Percentiles rank a stretch among this genome's conserved stretches.
Evolutionary conservation across 2,113 vertebrate genomes (phyloP).

Genomic region (Deroptyus accipitrinus): DNA sequence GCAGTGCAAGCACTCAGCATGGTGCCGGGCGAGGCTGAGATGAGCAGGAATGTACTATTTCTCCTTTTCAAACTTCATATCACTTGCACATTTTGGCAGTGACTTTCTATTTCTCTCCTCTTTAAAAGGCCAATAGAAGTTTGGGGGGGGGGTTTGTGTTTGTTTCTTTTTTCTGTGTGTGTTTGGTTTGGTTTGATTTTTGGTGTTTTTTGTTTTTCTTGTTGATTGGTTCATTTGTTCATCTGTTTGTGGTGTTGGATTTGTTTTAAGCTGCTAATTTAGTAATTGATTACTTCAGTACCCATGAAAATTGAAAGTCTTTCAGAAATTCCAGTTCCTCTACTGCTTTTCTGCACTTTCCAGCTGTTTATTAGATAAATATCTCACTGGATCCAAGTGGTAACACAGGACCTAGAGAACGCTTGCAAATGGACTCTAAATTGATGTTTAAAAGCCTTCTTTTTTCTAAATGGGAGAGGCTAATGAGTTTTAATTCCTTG

Average conservation of each 20-base stretch:
- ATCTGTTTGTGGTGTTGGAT: not conserved
- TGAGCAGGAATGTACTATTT: not conserved
- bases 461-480: slow-evolving; percentile 27
- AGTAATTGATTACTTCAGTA: not conserved
- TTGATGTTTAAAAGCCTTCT: slow-evolving; percentile 70
- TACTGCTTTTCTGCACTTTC: not conserved
- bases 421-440: slow-evolving; percentile 72
- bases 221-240: not conserved
- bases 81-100: not conserved
- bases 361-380: slow-evolving; percentile 45
- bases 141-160: rapidly evolving
- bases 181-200: not conserved
- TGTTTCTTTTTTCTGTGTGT: not conserved
- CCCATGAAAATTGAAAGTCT: not conserved
- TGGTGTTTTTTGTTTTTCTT: too few relatives aligned
- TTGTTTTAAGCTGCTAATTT: not conserved
- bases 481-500: slow-evolving; percentile 77
- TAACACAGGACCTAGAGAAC: slow-evolving; percentile 47
- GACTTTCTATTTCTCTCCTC: slow-evolving; percentile 38
- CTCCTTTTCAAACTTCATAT: not conserved
- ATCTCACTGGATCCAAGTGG: slow-evolving; percentile 44
- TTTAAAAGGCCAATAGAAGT: not conserved
- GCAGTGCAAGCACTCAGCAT: not conserved
- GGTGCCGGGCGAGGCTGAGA: not conserved
- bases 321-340: not conserved